phyloP scores from a whole-genome alignment of 2,113 vertebrate genomes.

The Dicentrarchus labrax region DNA sequence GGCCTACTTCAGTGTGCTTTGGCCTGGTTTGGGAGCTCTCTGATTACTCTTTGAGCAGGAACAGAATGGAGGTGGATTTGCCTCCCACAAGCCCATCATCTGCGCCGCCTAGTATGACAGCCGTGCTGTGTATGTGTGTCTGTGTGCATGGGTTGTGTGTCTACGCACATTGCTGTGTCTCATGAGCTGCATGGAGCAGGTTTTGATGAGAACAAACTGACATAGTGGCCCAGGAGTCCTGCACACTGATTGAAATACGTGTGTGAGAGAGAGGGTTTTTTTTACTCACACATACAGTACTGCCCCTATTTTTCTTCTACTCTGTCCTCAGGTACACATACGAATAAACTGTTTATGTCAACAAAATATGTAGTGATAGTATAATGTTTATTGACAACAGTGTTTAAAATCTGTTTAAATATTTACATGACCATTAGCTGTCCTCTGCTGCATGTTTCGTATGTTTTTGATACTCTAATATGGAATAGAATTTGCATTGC shows the following conservation, averaged over 20 bases:
- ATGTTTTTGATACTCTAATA: neutral
- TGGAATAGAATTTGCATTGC: neutral
- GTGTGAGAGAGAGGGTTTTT: neutral
- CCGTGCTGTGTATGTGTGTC: conserved; percentile 41
- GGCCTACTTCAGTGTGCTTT: conserved; percentile 59
- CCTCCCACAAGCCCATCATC: conserved; percentile 77
- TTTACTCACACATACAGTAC: neutral
- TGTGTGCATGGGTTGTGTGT: conserved; percentile 5
- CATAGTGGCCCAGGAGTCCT: conserved; percentile 66
- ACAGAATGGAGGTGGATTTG: conserved; percentile 76
- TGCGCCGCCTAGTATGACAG: conserved; percentile 68
- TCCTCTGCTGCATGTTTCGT: neutral
- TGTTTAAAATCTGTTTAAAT: neutral
- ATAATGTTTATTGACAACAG: neutral
- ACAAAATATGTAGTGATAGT: neutral
- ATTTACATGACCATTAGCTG: neutral
- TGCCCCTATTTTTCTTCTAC: neutral
- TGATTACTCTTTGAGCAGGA: conserved; percentile 71
- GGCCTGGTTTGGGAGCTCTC: conserved; percentile 70
- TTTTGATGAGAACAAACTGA: conserved; percentile 73
- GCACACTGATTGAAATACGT: conserved; percentile 32
- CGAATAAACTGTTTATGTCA: neutral
- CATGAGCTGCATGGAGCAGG: conserved; percentile 34
- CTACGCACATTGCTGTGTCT: conserved; percentile 11
- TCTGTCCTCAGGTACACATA: neutral